Base-by-base conservation (phyloP, 2,113 vertebrate genomes). In the Turnix velox region DNA sequence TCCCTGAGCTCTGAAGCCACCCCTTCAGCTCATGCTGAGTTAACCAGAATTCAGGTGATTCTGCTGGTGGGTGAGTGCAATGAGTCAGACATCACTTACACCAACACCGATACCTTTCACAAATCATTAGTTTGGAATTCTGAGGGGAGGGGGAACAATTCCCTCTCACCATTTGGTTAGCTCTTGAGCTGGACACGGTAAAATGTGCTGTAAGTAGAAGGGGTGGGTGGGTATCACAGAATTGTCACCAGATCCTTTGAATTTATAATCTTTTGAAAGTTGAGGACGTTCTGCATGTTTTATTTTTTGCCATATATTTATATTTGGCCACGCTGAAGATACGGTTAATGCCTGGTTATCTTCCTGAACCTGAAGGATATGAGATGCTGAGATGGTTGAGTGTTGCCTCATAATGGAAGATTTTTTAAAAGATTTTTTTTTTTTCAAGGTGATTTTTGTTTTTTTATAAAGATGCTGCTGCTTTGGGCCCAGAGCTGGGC, bases 271-370 rank as follows among this genome's bases (percentile, higher is more conserved):
- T 73, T 90, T 95, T 86, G 39, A 76, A 82, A 84, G 71, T 95
- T 95, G 92, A 72, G 73, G 78, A 39, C 76, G 54, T 95, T 95
- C 96, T 96, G 96, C 97, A 96, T 97, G 97, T 94, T 95, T 95
- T 92, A 69, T 92, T 96, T 73, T 86, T 92, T 87, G 90, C 84
- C 87, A 46, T 96, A 93, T 94, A 88, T 97, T 96, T 97, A 94
- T 95, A 93, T 96, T 95, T 51, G n/a, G 68, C 68, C 84, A 12
- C 30, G 40, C 69, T 95, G 65, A 94, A 91, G 90, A 78, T 81
- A 77, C 31, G 62, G 30, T 85, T 87, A 80, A 84, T 76, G 71
- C 19, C 35, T 77, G 77, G 77, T 90, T 93, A 75, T 76, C 72
- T 87, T 85, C n/a, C 9, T 94, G 31, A 84, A 13, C 84, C 51